Evolutionary conservation across 2,113 vertebrate species (phyloP).

Genomic region (Cinclus cinclus): DNA sequence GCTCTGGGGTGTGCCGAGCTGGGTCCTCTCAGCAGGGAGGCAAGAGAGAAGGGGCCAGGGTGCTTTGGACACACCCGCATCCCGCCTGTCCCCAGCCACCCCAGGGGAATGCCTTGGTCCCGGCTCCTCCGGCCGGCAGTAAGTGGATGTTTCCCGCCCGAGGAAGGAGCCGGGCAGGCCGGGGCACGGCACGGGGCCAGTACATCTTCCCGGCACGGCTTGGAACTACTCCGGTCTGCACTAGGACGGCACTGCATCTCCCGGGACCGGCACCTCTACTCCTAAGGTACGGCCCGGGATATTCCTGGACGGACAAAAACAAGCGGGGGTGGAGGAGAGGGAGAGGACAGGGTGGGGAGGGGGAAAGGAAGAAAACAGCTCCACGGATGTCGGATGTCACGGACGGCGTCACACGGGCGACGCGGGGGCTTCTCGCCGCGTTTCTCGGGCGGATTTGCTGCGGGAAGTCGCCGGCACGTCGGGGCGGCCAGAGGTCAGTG

Average conservation of each 20-base stretch:
- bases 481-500: neutral
- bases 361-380: neutral
- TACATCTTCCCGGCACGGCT: neutral
- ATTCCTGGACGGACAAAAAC: neutral
- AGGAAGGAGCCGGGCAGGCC: neutral
- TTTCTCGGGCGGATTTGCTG: constrained; percentile 10
- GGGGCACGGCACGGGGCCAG: neutral
- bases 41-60: neutral
- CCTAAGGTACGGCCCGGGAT: neutral
- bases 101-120: neutral
- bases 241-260: neutral
- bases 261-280: neutral
- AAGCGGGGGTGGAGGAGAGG: neutral
- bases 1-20: neutral
- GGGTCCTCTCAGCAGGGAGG: neutral
- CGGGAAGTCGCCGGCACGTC: neutral
- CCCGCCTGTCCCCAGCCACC: neutral
- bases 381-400: constrained; percentile 39
- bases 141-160: neutral
- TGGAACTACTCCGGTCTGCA: neutral
- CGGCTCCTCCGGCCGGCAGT: neutral
- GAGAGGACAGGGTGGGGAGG: neutral
- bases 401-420: constrained; percentile 24
- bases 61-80: neutral
- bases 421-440: neutral